phyloP scores from a whole-genome alignment of 2,888 invertebrate species.

The Sycophila texana region DNA sequence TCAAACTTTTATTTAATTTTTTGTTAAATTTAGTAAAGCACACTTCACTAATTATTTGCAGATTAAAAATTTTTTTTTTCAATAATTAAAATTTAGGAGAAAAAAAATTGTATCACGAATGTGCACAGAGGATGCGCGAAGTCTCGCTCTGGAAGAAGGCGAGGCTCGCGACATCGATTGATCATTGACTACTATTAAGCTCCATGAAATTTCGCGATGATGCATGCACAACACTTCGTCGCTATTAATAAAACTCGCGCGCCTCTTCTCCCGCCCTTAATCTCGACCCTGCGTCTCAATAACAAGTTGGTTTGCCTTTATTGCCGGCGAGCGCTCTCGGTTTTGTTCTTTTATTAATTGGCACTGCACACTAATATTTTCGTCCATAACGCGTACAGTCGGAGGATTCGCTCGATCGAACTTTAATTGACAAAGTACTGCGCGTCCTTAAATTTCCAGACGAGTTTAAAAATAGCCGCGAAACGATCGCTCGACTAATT shows the following conservation, averaged over 20 bases:
- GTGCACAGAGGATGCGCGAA: too few relatives aligned
- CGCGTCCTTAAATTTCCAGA: too few relatives aligned
- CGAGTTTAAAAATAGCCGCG: too few relatives aligned
- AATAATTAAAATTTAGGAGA: too few relatives aligned
- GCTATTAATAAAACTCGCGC: conserved; percentile 38
- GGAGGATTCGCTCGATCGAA: not conserved
- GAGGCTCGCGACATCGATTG: conserved; percentile 5
- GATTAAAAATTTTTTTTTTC: too few relatives aligned
- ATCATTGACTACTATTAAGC: conserved; percentile 23
- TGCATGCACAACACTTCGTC: not conserved
- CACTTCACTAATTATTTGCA: too few relatives aligned
- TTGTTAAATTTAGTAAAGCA: too few relatives aligned
- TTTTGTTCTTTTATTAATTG: not conserved
- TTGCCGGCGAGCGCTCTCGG: conserved; percentile 2
- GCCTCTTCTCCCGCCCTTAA: conserved; percentile 4
- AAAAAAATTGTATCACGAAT: too few relatives aligned
- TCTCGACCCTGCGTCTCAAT: conserved; percentile 47
- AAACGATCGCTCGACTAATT: too few relatives aligned
- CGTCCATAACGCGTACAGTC: not conserved
- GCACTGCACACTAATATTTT: conserved; percentile 30
- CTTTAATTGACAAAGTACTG: not conserved
- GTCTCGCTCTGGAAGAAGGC: too few relatives aligned
- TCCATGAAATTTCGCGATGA: conserved; percentile 24
- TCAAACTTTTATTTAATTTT: too few relatives aligned
- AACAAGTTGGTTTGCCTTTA: conserved; percentile 44